Percentiles rank a stretch among this genome's conserved stretches.
phyloP scores from a whole-genome alignment of 2,113 vertebrate species.

The Cyanoramphus novaezelandiae region DNA sequence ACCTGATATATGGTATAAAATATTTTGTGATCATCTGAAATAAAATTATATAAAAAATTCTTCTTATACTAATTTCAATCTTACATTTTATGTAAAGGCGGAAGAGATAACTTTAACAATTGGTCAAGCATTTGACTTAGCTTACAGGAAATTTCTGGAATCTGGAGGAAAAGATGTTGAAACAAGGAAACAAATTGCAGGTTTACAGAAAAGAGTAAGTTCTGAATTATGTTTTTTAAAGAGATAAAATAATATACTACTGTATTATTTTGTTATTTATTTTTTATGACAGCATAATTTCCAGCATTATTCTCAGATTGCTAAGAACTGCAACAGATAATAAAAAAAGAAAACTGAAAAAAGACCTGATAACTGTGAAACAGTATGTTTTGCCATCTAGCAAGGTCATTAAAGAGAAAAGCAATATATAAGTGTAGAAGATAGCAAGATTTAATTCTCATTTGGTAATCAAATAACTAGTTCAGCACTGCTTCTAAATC shows the following conservation, averaged over 20 bases:
- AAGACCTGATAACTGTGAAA: not conserved
- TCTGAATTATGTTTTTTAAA: not conserved
- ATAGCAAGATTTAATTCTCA: not conserved
- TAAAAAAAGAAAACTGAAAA: not conserved
- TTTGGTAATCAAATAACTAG: not conserved
- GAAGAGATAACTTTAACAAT: slow-evolving; percentile 99
- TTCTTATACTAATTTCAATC: slow-evolving; percentile 5
- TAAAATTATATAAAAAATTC: not conserved
- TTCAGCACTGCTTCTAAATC: not conserved
- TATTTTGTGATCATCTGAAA: not conserved
- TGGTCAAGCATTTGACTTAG: slow-evolving; percentile 97
- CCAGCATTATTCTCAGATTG: not conserved
- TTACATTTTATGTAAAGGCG: slow-evolving; percentile 78
- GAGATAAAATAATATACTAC: not conserved
- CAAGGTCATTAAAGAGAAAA: not conserved
- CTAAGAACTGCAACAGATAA: not conserved
- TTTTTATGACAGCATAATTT: not conserved
- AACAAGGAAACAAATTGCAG: slow-evolving; percentile 95
- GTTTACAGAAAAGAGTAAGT: slow-evolving; percentile 92
- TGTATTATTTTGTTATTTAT: not conserved
- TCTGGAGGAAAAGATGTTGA: slow-evolving; percentile 98
- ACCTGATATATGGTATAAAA: not conserved
- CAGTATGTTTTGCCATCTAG: not conserved
- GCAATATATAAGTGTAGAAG: not conserved
- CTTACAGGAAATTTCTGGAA: slow-evolving; percentile 98